phyloP scores from a whole-genome alignment of 1,140 invertebrate species.

The Heliconius hewitsoni region DNA sequence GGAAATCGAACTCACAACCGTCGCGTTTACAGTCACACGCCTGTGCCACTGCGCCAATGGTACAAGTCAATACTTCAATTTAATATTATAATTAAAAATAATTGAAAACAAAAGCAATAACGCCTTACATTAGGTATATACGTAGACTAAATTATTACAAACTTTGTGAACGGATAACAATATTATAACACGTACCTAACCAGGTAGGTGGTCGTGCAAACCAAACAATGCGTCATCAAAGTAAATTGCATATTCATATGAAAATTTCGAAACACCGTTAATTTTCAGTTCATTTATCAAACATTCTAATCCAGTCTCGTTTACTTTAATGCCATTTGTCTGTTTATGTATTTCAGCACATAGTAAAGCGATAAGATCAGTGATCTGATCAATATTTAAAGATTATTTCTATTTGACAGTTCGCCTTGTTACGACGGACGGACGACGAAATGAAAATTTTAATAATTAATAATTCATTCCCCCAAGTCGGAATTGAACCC shows the following conservation, averaged over 20 bases:
- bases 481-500: no score
- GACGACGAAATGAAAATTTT: no score
- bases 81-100: no score
- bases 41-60: no score
- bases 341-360: background rate
- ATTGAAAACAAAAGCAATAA: no score
- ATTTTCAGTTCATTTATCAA: background rate
- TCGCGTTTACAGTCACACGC: no score
- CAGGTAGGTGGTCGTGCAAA: background rate
- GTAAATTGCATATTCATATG: slow-evolving; percentile 32
- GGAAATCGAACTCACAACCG: no score
- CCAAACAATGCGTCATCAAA: slow-evolving; percentile 29
- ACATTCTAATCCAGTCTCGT: background rate
- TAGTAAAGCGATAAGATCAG: background rate
- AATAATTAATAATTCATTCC: no score
- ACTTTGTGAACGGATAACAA: background rate
- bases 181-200: background rate
- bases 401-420: no score
- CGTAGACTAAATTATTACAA: background rate
- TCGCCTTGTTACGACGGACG: no score
- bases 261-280: background rate
- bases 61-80: no score
- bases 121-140: background rate
- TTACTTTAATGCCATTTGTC: background rate
- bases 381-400: background rate